Conservation (phyloP, 2,113 vertebrate genomes). For the Sinocyclocheilus anshuiensis region DNA sequence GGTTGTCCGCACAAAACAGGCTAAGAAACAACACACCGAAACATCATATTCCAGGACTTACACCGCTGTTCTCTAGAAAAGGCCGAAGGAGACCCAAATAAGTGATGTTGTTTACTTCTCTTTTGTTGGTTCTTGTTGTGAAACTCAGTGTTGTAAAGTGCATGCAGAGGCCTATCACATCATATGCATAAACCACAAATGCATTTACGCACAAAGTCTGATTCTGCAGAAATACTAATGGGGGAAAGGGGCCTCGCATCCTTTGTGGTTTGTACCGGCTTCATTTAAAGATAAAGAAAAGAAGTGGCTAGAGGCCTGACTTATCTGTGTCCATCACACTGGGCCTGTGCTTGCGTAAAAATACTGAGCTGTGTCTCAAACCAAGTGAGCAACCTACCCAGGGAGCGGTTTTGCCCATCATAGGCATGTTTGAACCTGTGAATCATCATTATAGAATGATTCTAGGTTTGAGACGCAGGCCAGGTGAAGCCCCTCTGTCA, state of each 20-base stretch:
- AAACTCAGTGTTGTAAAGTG: background rate
- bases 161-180: constrained; percentile 1
- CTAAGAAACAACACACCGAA: background rate
- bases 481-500: background rate
- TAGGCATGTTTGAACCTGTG: too few species aligned
- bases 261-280: background rate
- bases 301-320: background rate
- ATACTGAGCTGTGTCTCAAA: background rate
- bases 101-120: background rate
- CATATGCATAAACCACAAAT: background rate
- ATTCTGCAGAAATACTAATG: background rate
- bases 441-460: background rate
- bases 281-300: background rate
- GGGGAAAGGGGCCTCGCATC: background rate
- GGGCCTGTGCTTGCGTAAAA: background rate
- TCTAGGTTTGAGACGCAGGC: background rate
- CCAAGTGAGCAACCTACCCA: too few species aligned
- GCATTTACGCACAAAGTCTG: background rate
- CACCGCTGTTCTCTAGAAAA: background rate
- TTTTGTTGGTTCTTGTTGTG: background rate
- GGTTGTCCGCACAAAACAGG: background rate
- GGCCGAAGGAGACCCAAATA: background rate
- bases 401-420: background rate
- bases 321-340: background rate
- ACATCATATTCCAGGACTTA: background rate